Conservation (phyloP, 2,113 vertebrate genomes). For the Galemys pyrenaicus region DNA sequence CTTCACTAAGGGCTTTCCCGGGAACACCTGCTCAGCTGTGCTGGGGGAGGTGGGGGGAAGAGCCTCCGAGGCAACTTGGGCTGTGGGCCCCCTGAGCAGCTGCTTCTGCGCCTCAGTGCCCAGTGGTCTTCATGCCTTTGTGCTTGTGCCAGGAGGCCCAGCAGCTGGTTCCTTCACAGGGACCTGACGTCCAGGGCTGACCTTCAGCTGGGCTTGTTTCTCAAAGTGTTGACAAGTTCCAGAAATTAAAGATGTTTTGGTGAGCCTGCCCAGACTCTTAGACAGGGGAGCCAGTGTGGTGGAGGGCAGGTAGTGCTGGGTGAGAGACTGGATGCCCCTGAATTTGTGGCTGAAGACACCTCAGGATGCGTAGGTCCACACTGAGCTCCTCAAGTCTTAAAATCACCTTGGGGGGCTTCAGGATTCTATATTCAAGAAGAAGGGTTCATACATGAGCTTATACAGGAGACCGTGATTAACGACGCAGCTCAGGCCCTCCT, state of each 20-base stretch:
- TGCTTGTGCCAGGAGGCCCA: not conserved
- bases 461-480: not conserved
- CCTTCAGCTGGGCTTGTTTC: not conserved
- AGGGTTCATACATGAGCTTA: not conserved
- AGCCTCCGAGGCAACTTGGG: not conserved
- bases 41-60: not conserved
- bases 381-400: not conserved
- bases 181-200: no score
- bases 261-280: not conserved
- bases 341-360: not conserved
- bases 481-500: not conserved
- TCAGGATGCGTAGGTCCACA: no score
- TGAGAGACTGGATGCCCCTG: fast-evolving
- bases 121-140: not conserved
- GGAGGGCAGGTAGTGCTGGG: fast-evolving
- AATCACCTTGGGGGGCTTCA: not conserved
- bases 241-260: not conserved
- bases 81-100: not conserved
- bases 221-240: not conserved
- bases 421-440: not conserved
- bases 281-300: not conserved
- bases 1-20: not conserved
- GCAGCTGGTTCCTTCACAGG: no score
- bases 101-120: not conserved
- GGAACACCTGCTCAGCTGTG: not conserved